These are phyloP conservation scores for Sphaeramia orbicularis DNA, from an alignment of 2,797 vertebrate species.

Conservation along the genomic window DNA sequence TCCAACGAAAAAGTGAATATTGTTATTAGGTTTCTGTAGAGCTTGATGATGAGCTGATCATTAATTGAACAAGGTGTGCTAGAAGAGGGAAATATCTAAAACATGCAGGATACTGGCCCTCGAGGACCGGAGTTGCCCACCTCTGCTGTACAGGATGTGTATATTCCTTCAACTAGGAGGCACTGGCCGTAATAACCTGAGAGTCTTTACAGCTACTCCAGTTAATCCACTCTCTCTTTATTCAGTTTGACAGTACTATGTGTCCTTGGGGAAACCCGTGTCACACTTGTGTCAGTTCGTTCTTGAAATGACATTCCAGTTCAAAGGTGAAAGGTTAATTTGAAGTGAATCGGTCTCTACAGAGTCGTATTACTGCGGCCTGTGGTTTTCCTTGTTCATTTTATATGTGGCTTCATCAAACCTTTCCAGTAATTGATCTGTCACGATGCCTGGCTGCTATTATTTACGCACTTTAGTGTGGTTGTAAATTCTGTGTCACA, in stretches of 20 bases:
- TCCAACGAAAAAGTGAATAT: too few species aligned
- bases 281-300: neutral
- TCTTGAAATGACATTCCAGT: neutral
- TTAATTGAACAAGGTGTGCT: too few species aligned
- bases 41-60: too few species aligned
- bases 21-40: too few species aligned
- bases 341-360: conserved; percentile 2
- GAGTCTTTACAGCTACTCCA: neutral
- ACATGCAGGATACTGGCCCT: too few species aligned
- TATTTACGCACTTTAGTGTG: conserved; percentile 29
- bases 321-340: conserved; percentile 40
- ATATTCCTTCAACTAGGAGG: neutral
- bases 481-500: conserved; percentile 14
- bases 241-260: conserved; percentile 4
- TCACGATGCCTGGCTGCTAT: neutral
- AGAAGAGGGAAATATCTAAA: too few species aligned
- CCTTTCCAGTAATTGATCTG: conserved; percentile 31
- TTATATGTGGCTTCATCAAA: neutral
- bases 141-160: too few species aligned
- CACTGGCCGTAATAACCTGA: neutral
- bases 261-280: neutral
- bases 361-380: neutral
- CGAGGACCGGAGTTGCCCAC: too few species aligned
- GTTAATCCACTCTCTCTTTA: conserved; percentile 7
- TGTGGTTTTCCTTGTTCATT: neutral